Conservation (phyloP, 1,140 invertebrate genomes). For the Trigoniulus corallinus region DNA sequence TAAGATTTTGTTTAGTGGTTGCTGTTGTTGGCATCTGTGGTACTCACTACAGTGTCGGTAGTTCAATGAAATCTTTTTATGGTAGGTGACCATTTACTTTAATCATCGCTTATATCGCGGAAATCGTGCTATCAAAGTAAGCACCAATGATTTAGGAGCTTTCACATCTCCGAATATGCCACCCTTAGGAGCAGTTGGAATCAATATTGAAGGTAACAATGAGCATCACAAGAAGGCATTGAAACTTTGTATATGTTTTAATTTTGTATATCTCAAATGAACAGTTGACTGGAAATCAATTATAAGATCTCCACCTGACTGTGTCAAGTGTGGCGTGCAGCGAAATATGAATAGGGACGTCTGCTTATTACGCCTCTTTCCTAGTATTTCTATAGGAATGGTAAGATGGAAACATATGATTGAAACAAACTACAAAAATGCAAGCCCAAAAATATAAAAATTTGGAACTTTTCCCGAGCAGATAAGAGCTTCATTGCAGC, state of each 20-base stretch:
- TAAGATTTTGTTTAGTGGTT: constrained; percentile 29
- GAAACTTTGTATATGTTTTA: constrained; percentile 1
- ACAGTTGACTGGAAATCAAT: constrained; percentile 61
- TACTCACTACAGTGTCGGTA: no score
- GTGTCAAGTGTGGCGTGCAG: constrained; percentile 62
- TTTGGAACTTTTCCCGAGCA: constrained; percentile 18
- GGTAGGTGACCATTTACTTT: constrained; percentile 77
- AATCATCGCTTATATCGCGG: constrained; percentile 74
- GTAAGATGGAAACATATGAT: constrained; percentile 28
- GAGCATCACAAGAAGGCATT: background rate
- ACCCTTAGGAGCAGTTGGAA: constrained; percentile 65
- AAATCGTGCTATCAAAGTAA: constrained; percentile 72
- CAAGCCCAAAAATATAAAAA: no score
- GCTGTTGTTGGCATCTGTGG: constrained; percentile 11
- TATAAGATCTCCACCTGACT: constrained; percentile 42
- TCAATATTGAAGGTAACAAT: constrained; percentile 45
- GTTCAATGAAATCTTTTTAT: no score
- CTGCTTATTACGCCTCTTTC: constrained; percentile 69
- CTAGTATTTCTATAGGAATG: constrained; percentile 64
- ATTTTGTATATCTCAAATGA: constrained; percentile 21
- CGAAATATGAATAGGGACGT: constrained; percentile 66
- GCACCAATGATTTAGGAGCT: constrained; percentile 61
- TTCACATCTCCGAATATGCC: constrained; percentile 80
- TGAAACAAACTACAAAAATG: constrained; percentile 5
- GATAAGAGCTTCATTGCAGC: constrained; percentile 56